Evolutionary conservation across 2,113 vertebrate genomes (phyloP).

Genomic region (Megaceryle torquata): DNA sequence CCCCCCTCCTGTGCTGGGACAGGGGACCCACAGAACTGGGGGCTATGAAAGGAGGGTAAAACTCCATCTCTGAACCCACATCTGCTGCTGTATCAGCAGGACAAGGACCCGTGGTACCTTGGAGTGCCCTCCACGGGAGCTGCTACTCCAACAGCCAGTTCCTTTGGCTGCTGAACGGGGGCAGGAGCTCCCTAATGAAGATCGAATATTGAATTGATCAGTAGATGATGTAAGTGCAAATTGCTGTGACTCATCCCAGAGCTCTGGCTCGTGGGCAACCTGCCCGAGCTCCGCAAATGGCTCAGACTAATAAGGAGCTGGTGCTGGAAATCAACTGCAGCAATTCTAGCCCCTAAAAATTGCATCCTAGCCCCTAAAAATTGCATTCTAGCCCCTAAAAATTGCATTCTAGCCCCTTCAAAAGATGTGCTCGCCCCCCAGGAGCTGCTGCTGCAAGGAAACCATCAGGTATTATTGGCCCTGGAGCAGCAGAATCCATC

Average conservation of each 20-base stretch:
- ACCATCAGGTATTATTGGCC: not conserved
- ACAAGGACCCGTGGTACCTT: accelerated
- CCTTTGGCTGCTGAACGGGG: not conserved
- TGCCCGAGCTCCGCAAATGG: not conserved
- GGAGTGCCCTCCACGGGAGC: not conserved
- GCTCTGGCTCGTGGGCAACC: not conserved
- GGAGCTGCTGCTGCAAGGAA: not conserved
- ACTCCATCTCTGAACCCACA: not conserved
- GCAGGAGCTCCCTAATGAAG: not conserved
- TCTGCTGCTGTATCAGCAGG: not conserved
- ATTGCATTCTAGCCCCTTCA: not conserved
- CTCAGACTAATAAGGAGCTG: not conserved
- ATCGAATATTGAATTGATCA: not conserved
- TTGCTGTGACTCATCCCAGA: not conserved
- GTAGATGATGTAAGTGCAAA: not conserved
- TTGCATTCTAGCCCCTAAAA: not conserved
- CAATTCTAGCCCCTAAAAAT: not conserved
- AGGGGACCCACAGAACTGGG: not conserved
- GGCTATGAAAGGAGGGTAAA: not conserved
- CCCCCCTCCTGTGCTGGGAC: not conserved
- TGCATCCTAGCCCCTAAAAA: not conserved
- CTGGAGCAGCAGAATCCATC: not conserved
- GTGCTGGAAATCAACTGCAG: not conserved
- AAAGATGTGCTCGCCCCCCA: not conserved
- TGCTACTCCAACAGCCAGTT: not conserved